Evolutionary conservation across 2,113 vertebrate genomes (phyloP), one percentile per base, ranked within the genome.

Genomic region (Diadophis punctatus): DNA sequence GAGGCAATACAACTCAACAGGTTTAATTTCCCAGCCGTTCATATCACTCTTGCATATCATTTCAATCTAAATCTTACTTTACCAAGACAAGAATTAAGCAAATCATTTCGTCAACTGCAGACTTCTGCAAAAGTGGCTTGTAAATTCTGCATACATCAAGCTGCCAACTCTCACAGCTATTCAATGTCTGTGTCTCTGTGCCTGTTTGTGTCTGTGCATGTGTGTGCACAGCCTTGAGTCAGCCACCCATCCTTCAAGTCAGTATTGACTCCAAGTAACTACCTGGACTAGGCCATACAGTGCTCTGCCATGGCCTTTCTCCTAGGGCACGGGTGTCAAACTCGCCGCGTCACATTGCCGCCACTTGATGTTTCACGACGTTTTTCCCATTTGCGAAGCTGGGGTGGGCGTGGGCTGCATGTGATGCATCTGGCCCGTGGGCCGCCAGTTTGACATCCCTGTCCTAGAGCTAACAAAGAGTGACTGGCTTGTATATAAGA

Each of bases 1-100:
- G 90, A 95, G 93, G 94, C 94, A 91, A 94, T n/a, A 6, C 89
- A 23, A 93, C 94, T 63, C 80, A 94, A 93, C 88, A 95, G 51
- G 68, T 93, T 86, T 92, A 94, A 93, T 94, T 55, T 86, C 55
- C 56, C 86, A 92, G 8, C 92, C 51, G 23, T 91, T 90, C 88
- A 60, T 94, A 93, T 74, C 58, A 52, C 74, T 90, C 30, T 10
- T 87, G 90, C 92, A 16, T 39, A 20, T 93, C 88, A 94, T 90
- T 95, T 90, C 34, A 93, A 93, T 95, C 92, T 93, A 93, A 87
- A 94, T 92, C 18, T 74, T 52, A 52, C 48, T 60, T 92, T 94
- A 56, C 27, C 90, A 91, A 84, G 60, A 93, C 74, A 95, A 94
- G 91, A 43, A 94, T 63, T 87, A 93, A 94, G 90, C 90, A 49